These are phyloP conservation scores for Lucilia sericata DNA, from an alignment of 1,140 invertebrate species.

Conservation along the genomic window DNA sequence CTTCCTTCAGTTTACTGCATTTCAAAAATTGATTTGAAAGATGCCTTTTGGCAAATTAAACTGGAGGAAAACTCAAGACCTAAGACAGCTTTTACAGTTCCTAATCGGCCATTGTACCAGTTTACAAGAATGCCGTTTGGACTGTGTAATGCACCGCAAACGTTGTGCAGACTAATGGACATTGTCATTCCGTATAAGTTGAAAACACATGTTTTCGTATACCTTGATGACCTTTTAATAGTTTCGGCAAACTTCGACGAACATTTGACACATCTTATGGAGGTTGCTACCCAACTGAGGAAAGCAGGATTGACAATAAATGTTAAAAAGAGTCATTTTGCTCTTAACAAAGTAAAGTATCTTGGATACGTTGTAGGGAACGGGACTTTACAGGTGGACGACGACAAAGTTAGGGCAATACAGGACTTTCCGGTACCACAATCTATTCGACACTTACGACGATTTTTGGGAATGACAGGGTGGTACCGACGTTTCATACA, in stretches of 20 bases:
- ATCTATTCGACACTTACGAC: too few relatives aligned
- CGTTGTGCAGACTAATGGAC: not conserved
- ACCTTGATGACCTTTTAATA: not conserved
- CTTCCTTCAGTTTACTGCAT: constrained; percentile 31
- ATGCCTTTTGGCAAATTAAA: constrained; percentile 47
- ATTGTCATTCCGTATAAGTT: not conserved
- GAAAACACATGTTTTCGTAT: not conserved
- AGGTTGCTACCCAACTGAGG: too few relatives aligned
- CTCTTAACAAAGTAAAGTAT: not conserved
- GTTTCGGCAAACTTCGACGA: not conserved
- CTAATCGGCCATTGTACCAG: constrained; percentile 41
- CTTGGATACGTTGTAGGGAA: too few relatives aligned
- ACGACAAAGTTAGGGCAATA: too few relatives aligned
- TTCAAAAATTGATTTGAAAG: constrained; percentile 44
- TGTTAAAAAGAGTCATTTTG: too few relatives aligned
- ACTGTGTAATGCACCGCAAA: constrained; percentile 48
- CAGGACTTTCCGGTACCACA: too few relatives aligned
- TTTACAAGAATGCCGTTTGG: constrained; percentile 48
- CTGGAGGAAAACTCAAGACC: constrained; percentile 40
- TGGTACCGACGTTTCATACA: too few relatives aligned
- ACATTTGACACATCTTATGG: not conserved
- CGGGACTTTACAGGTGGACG: not conserved
- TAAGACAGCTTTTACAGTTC: constrained; percentile 46
- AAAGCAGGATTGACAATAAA: too few relatives aligned
- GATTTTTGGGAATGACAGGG: too few relatives aligned